Percentiles rank a stretch among this genome's conserved stretches.
Evolutionary conservation across 2,888 invertebrate species (phyloP).

Genomic region (Blera fallax): DNA sequence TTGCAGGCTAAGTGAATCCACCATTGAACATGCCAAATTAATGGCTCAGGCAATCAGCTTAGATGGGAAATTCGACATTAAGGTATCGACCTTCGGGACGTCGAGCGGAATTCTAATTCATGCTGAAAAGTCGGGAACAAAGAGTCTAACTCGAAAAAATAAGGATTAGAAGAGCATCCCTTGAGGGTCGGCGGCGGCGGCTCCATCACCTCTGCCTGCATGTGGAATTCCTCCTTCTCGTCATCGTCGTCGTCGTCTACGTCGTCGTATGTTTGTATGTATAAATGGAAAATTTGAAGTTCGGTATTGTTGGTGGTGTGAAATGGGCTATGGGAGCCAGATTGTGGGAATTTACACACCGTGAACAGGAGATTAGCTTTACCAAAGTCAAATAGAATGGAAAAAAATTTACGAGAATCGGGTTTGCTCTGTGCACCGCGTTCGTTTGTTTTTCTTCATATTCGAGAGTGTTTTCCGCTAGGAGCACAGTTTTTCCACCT

Average conservation of each 20-base stretch:
- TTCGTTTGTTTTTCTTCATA: conserved; percentile 39
- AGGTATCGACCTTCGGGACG: conserved; percentile 78
- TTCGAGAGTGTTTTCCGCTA: background rate
- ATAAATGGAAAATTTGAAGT: conserved; percentile 44
- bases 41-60: conserved; percentile 78
- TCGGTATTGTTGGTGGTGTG: conserved; percentile 49
- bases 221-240: background rate
- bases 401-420: conserved; percentile 30
- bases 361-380: conserved; percentile 69
- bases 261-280: conserved; percentile 31
- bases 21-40: conserved; percentile 77
- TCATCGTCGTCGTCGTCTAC: conserved; percentile 4
- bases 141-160: conserved; percentile 76
- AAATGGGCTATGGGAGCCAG: conserved; percentile 48
- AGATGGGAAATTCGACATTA: conserved; percentile 78
- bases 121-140: conserved; percentile 77
- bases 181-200: background rate
- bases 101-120: conserved; percentile 78
- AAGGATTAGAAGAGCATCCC: conserved; percentile 73
- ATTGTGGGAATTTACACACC: conserved; percentile 69
- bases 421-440: conserved; percentile 23
- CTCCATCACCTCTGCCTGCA: conserved; percentile 14
- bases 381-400: conserved; percentile 67
- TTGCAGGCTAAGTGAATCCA: conserved; percentile 77
- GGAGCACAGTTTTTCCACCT: background rate